Evolutionary conservation across 2,888 invertebrate species (phyloP).

Genomic region (Abrostola triplasia): DNA sequence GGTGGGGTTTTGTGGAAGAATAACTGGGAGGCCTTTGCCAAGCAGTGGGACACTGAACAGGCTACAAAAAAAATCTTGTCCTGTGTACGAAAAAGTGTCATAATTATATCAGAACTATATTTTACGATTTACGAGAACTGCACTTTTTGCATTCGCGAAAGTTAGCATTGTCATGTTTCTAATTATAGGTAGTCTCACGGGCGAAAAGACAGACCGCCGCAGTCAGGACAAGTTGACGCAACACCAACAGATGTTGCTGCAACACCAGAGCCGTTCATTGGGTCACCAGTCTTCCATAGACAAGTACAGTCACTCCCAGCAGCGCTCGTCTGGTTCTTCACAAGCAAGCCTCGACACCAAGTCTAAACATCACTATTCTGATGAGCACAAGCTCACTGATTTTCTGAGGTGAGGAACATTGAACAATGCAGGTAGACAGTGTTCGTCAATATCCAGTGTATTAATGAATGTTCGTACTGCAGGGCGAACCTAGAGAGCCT

Average conservation of each 20-base stretch:
- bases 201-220: slow-evolving; percentile 81
- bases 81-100: too few species aligned
- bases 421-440: too few species aligned
- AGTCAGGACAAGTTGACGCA: slow-evolving; percentile 86
- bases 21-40: too few species aligned
- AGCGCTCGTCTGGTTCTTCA: slow-evolving; percentile 83
- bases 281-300: slow-evolving; percentile 89
- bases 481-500: slow-evolving; percentile 92
- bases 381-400: slow-evolving; percentile 92
- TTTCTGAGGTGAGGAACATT: slow-evolving; percentile 86
- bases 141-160: too few species aligned
- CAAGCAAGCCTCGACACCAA: slow-evolving; percentile 76
- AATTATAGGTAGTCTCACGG: slow-evolving; percentile 74
- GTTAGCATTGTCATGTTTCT: background rate
- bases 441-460: too few species aligned
- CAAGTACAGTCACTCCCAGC: slow-evolving; percentile 87
- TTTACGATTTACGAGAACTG: too few species aligned
- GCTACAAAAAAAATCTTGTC: too few species aligned
- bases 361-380: slow-evolving; percentile 83
- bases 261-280: slow-evolving; percentile 90
- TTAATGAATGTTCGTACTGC: slow-evolving; percentile 10
- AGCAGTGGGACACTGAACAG: too few species aligned
- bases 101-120: too few species aligned
- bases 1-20: too few species aligned
- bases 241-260: slow-evolving; percentile 90